Conservation (phyloP, 2,113 vertebrate species). For the Thamnophis sirtalis region DNA sequence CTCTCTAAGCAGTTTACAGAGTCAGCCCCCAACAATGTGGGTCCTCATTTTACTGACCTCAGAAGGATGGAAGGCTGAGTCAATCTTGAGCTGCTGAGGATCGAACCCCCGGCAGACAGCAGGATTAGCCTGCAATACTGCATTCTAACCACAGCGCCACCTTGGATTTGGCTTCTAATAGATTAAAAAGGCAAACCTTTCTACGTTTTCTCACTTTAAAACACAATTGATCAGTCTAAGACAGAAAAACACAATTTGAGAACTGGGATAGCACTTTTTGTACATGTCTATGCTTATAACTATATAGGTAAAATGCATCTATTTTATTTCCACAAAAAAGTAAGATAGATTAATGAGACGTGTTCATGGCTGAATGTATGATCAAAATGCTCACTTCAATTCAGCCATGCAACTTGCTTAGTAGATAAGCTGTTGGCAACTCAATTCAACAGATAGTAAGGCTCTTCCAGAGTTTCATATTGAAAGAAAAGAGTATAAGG, state of each 20-base stretch:
- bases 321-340: neutral
- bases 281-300: neutral
- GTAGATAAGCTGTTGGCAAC: neutral
- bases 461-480: neutral
- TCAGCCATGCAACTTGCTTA: neutral
- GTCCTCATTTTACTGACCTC: no score
- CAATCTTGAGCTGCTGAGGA: no score
- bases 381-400: neutral
- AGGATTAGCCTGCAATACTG: no score
- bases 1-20: no score
- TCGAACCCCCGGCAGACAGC: no score
- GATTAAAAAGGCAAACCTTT: neutral
- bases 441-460: neutral
- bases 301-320: neutral
- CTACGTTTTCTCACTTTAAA: neutral
- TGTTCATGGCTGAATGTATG: neutral
- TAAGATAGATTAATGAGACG: neutral
- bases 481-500: neutral
- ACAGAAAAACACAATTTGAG: neutral
- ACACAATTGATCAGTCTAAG: neutral
- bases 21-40: no score
- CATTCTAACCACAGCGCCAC: no score
- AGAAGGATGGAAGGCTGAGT: no score
- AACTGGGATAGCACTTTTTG: neutral
- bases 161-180: neutral